Evolutionary conservation across 2,888 invertebrate species (phyloP).

Genomic region (Peribatodes rhomboidaria): DNA sequence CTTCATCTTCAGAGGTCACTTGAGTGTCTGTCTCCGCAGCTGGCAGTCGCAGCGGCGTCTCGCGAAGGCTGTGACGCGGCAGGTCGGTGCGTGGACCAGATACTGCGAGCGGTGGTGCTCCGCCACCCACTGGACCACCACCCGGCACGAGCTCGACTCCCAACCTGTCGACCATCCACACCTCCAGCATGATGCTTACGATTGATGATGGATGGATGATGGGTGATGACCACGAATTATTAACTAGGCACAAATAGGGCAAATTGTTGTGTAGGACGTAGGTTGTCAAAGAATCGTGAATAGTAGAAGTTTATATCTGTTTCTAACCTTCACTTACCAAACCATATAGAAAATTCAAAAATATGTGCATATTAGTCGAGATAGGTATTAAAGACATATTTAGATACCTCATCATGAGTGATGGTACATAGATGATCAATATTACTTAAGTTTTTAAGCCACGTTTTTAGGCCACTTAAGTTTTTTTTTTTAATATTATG

Average conservation of each 20-base stretch:
- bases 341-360: background rate
- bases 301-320: background rate
- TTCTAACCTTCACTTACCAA: background rate
- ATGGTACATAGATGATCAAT: too few relatives aligned
- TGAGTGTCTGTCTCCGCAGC: constrained; percentile 46
- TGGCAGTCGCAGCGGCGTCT: constrained; percentile 71
- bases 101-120: constrained; percentile 64
- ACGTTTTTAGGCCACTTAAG: too few relatives aligned
- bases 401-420: too few relatives aligned
- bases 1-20: background rate
- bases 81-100: constrained; percentile 70
- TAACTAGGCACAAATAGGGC: background rate
- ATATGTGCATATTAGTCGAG: background rate
- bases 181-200: constrained; percentile 35
- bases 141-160: constrained; percentile 58
- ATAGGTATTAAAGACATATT: background rate
- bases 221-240: background rate
- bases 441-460: too few relatives aligned
- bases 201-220: constrained; percentile 33
- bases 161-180: constrained; percentile 44
- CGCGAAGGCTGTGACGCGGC: constrained; percentile 67
- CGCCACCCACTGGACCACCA: constrained; percentile 62
- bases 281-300: background rate
- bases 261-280: background rate
- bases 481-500: too few relatives aligned